Evolutionary conservation across 2,797 vertebrate species (phyloP).

Genomic region (Lophotriccus pileatus): DNA sequence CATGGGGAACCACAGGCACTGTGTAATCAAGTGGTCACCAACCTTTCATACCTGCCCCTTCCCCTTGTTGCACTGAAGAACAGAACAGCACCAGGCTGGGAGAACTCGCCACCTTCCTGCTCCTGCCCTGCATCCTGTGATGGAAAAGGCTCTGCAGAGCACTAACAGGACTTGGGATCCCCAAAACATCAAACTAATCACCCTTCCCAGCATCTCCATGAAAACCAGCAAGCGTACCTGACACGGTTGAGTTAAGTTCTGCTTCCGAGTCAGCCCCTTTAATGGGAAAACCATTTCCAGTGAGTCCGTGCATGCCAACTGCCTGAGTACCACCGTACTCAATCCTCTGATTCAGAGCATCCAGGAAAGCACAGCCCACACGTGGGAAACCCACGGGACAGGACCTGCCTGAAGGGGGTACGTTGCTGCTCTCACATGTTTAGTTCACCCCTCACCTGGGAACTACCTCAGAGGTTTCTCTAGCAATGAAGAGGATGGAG

Average conservation of each 20-base stretch:
- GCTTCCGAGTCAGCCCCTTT: not conserved
- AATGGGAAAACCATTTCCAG: not conserved
- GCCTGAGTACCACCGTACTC: not conserved
- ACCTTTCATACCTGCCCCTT: not conserved
- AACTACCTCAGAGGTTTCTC: not conserved
- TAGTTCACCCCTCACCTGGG: not conserved
- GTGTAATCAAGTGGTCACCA: not conserved
- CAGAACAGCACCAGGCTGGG: accelerated
- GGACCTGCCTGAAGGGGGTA: not conserved
- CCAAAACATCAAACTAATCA: not conserved
- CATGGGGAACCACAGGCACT: not conserved
- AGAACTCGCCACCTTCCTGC: not conserved
- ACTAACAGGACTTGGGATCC: not conserved
- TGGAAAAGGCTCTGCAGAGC: not conserved
- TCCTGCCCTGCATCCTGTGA: not conserved
- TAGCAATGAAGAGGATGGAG: not conserved
- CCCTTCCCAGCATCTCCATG: not conserved
- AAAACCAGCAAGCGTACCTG: not conserved
- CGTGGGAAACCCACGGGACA: not conserved
- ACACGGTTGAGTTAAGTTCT: not conserved
- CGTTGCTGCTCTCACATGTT: not conserved
- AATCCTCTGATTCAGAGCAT: not conserved
- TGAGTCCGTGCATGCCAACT: not conserved
- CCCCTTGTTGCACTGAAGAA: not conserved
- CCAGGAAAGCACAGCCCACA: not conserved